phyloP scores from a whole-genome alignment of 2,797 vertebrate genomes.

The Anolis apletophallus region DNA sequence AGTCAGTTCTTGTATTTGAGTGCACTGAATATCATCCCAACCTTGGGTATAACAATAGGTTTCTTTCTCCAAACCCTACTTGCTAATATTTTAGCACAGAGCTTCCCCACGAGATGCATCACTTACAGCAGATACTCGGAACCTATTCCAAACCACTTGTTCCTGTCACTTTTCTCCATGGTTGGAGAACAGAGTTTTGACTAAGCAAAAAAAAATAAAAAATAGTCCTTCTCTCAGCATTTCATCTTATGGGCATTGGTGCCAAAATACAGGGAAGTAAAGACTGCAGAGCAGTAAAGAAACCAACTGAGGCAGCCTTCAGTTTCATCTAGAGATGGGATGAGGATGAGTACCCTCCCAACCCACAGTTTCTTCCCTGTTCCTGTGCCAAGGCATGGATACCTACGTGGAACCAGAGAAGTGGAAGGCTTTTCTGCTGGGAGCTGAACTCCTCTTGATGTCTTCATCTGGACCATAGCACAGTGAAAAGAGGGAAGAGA shows the following conservation, averaged over 20 bases:
- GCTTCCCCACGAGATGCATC: background rate
- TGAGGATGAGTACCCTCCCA: too few relatives aligned
- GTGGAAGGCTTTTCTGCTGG: conserved; percentile 82
- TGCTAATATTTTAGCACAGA: too few relatives aligned
- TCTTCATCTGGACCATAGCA: conserved; percentile 84
- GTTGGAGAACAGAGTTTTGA: too few relatives aligned
- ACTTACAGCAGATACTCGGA: background rate
- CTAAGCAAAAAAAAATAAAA: too few relatives aligned
- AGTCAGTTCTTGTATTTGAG: background rate
- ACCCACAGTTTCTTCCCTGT: too few relatives aligned
- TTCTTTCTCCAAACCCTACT: background rate
- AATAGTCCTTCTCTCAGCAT: too few relatives aligned
- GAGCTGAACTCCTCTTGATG: conserved; percentile 83
- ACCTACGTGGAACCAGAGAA: conserved; percentile 91
- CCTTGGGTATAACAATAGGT: background rate
- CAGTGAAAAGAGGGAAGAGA: background rate
- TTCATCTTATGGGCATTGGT: too few relatives aligned
- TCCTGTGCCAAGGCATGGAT: background rate
- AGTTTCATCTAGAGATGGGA: too few relatives aligned
- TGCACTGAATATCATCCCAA: background rate
- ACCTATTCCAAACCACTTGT: background rate
- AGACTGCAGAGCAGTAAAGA: too few relatives aligned
- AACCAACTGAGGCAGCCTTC: too few relatives aligned
- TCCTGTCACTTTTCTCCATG: background rate
- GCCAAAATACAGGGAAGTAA: too few relatives aligned